These are phyloP conservation scores for Ischnus inquisitorius DNA, from an alignment of 2,888 invertebrate species.

Conservation along the genomic window DNA sequence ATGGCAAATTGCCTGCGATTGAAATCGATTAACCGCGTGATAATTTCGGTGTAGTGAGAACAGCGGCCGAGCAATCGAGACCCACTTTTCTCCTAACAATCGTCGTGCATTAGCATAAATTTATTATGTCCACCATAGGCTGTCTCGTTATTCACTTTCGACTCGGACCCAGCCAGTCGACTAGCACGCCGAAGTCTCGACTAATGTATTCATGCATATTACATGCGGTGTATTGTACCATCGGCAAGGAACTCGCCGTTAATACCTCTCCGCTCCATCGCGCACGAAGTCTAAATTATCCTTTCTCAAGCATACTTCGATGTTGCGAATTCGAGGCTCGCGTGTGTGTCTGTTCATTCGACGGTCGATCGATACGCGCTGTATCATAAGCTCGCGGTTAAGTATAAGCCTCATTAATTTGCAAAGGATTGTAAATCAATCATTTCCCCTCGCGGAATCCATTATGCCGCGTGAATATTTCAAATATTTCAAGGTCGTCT, in stretches of 20 bases:
- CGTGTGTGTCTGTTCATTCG: constrained; percentile 56
- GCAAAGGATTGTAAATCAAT: constrained; percentile 59
- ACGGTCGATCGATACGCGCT: constrained; percentile 52
- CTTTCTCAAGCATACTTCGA: constrained; percentile 7
- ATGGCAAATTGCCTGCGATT: background rate
- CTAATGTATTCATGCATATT: constrained; percentile 63
- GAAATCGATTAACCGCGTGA: constrained; percentile 35
- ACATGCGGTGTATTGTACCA: constrained; percentile 32
- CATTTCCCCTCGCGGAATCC: constrained; percentile 22
- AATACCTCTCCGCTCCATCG: constrained; percentile 51
- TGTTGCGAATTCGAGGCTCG: constrained; percentile 42
- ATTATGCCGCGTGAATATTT: constrained; percentile 39
- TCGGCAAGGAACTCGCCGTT: constrained; percentile 47
- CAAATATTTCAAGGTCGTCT: constrained; percentile 44
- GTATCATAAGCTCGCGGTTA: constrained; percentile 28
- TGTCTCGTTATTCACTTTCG: constrained; percentile 66
- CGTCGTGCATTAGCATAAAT: constrained; percentile 50
- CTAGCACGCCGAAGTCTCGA: constrained; percentile 36
- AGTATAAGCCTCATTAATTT: constrained; percentile 43
- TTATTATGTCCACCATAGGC: constrained; percentile 52
- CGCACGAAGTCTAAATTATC: constrained; percentile 49
- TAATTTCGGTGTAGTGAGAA: constrained; percentile 23
- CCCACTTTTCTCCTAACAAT: constrained; percentile 58
- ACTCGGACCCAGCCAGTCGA: constrained; percentile 13
- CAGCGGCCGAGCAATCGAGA: constrained; percentile 55